Conservation (phyloP, 2,888 invertebrate genomes). For the Pammene fasciana region DNA sequence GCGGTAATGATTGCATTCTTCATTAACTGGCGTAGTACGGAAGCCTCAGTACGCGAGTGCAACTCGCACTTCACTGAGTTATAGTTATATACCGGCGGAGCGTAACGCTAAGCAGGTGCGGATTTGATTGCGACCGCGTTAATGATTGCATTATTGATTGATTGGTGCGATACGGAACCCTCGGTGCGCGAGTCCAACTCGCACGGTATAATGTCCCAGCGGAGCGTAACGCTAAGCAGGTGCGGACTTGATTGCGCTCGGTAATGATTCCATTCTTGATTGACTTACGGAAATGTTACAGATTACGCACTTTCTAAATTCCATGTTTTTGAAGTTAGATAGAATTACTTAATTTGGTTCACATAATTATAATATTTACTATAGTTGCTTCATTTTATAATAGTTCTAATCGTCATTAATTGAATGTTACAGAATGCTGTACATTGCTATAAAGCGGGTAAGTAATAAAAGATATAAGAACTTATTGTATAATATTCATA, state of each 20-base stretch:
- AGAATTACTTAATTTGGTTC: slow-evolving; percentile 7
- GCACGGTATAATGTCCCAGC: slow-evolving; percentile 9
- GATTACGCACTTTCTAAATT: slow-evolving; percentile 27
- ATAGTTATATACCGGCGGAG: neutral
- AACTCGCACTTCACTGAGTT: neutral
- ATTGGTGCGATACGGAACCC: neutral
- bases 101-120: neutral
- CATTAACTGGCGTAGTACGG: slow-evolving; percentile 18
- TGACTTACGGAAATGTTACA: slow-evolving; percentile 15
- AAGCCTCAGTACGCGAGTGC: no score
- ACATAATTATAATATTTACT: neutral
- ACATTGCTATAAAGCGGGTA: no score
- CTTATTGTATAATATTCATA: no score
- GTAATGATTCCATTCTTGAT: slow-evolving; percentile 34
- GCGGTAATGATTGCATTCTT: slow-evolving; percentile 20
- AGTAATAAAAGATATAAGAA: no score
- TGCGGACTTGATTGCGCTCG: slow-evolving; percentile 30
- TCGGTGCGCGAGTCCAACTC: neutral
- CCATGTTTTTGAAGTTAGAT: neutral
- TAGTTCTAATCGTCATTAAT: neutral
- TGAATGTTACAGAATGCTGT: neutral
- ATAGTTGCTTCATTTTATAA: neutral
- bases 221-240: slow-evolving; percentile 37
- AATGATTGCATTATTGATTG: slow-evolving; percentile 2
- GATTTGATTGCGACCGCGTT: neutral